Conservation (phyloP, 2,888 invertebrate species). For the Pammene aurita region DNA sequence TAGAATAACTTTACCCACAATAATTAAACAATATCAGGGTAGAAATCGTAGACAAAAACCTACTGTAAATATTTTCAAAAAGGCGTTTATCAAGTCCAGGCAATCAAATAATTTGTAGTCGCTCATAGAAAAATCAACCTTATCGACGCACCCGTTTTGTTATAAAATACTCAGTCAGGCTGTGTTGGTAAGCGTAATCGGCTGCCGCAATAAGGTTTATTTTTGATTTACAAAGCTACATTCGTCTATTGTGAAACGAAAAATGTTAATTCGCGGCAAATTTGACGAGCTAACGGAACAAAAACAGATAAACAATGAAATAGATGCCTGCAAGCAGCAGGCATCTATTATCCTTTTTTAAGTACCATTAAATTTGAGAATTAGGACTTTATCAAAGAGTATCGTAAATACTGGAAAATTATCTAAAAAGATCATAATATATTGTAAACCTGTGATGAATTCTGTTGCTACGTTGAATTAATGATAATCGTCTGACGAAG, state of each 20-base stretch:
- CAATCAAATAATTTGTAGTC: neutral
- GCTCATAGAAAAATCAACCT: neutral
- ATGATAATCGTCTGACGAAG: no score
- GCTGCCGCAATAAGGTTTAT: neutral
- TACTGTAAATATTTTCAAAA: neutral
- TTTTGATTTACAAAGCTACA: neutral
- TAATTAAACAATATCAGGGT: neutral
- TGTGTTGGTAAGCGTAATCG: neutral
- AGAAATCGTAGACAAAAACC: no score
- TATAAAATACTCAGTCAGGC: neutral
- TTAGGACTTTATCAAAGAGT: neutral
- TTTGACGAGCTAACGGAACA: constrained; percentile 27
- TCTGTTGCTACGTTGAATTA: no score
- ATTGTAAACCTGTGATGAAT: no score
- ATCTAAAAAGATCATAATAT: no score
- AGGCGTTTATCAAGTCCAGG: neutral
- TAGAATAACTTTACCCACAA: no score
- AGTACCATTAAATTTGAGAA: constrained; percentile 1
- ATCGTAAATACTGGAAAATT: no score
- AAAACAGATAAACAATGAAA: constrained; percentile 23
- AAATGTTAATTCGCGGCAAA: constrained; percentile 14
- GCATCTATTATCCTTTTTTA: no score
- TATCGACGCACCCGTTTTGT: neutral
- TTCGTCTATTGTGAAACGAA: constrained; percentile 5
- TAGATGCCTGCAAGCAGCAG: constrained; percentile 11